phyloP scores from a whole-genome alignment of 2,113 vertebrate genomes.

The Zosterops borbonicus region DNA sequence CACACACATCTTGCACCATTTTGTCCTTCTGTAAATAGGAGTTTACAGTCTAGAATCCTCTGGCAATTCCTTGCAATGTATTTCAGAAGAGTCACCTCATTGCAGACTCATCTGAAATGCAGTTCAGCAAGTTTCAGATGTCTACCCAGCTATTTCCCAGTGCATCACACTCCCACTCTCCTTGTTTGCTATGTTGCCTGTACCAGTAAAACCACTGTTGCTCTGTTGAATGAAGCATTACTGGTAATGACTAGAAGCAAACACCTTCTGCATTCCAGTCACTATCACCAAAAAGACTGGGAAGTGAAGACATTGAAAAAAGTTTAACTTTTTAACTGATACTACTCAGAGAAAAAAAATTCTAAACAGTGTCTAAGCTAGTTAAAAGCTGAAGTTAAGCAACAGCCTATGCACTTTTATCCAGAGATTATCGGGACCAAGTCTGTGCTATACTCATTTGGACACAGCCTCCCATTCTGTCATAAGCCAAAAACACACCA shows the following conservation, averaged over 20 bases:
- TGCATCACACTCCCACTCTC: not conserved
- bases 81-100: conserved; percentile 1
- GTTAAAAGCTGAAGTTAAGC: not conserved
- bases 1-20: not conserved
- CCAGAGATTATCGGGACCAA: not conserved
- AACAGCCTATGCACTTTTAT: not conserved
- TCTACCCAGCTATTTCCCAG: not conserved
- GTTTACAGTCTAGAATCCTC: not conserved
- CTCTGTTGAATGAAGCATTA: not conserved
- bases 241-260: not conserved
- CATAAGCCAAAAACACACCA: not conserved
- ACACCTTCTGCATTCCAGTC: not conserved
- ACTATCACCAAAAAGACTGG: not conserved
- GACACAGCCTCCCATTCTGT: not conserved
- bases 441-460: not conserved
- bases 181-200: not conserved
- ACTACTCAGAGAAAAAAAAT: not conserved
- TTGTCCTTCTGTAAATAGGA: not conserved
- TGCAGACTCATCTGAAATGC: not conserved
- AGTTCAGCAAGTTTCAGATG: conserved; percentile 8
- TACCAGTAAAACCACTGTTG: not conserved
- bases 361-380: not conserved
- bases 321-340: not conserved
- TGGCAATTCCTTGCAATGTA: not conserved
- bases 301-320: not conserved